phyloP scores from a whole-genome alignment of 2,797 vertebrate genomes.

The Sarcoramphus papa region DNA sequence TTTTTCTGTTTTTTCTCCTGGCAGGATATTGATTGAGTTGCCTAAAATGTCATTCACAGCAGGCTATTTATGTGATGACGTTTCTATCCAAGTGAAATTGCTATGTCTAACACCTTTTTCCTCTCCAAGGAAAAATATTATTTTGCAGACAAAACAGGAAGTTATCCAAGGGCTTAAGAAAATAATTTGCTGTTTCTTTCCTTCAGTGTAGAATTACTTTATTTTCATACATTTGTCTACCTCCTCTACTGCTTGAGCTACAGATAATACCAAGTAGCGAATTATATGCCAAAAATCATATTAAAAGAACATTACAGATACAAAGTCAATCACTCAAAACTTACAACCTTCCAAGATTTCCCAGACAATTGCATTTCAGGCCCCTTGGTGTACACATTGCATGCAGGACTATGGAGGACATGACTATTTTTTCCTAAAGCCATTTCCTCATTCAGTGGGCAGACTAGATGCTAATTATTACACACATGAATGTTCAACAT shows the following conservation, averaged over 20 bases:
- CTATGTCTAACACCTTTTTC: constrained; percentile 20
- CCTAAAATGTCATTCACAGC: constrained; percentile 76
- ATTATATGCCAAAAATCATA: not conserved
- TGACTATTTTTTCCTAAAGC: not conserved
- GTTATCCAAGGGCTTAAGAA: constrained; percentile 3
- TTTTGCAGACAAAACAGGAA: constrained; percentile 23
- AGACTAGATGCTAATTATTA: not conserved
- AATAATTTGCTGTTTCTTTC: not conserved
- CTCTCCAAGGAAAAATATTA: not conserved
- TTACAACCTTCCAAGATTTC: not conserved
- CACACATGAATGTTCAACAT: not conserved
- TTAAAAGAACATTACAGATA: constrained; percentile 6
- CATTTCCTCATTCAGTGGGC: not conserved
- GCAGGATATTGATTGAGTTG: constrained; percentile 76
- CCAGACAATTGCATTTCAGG: constrained; percentile 10
- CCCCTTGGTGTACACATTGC: not conserved
- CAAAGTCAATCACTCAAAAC: constrained; percentile 13
- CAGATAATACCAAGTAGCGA: not conserved
- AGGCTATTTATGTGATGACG: constrained; percentile 43
- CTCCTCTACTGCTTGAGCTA: not conserved
- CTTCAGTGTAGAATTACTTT: not conserved
- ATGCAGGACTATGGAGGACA: not conserved
- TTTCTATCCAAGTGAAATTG: constrained; percentile 18
- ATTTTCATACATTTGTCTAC: not conserved
- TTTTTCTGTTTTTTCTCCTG: not conserved